These are phyloP conservation scores for Torymus auratus DNA, from an alignment of 2,888 invertebrate species.

Conservation along the genomic window DNA sequence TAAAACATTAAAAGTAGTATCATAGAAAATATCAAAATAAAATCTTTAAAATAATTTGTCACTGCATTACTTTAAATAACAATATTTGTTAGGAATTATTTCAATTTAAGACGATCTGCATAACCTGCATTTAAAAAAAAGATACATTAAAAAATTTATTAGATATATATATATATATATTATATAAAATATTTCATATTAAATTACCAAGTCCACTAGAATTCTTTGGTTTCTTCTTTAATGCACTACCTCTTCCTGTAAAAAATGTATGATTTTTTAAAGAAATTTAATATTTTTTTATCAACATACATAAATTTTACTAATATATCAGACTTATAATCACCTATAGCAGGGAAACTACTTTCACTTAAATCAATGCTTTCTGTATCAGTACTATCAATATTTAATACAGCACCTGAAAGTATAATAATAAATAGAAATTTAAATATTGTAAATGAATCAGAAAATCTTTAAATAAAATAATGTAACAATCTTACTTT, in stretches of 20 bases:
- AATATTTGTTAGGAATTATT: too few relatives aligned
- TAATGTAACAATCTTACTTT: constrained; percentile 56
- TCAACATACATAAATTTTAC: constrained; percentile 14
- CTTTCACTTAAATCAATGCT: constrained; percentile 53
- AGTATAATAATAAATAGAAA: not conserved
- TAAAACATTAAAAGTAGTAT: too few relatives aligned
- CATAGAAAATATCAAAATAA: too few relatives aligned
- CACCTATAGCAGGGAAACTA: constrained; percentile 65
- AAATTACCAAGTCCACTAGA: not conserved
- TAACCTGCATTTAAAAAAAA: too few relatives aligned
- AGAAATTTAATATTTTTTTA: not conserved
- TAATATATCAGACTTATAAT: too few relatives aligned
- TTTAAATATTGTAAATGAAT: too few relatives aligned
- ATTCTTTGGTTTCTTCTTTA: not conserved
- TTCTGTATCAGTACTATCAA: constrained; percentile 47
- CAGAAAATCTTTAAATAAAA: too few relatives aligned
- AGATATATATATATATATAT: too few relatives aligned
- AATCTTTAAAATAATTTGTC: too few relatives aligned
- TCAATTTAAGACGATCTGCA: too few relatives aligned
- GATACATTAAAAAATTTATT: too few relatives aligned
- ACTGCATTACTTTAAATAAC: too few relatives aligned
- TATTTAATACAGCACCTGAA: constrained; percentile 35
- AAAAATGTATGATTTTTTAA: not conserved
- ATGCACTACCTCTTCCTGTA: constrained; percentile 22
- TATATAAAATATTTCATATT: not conserved